These are phyloP conservation scores for Falcaria lacertinaria DNA, from an alignment of 2,888 invertebrate species.

Conservation along the genomic window DNA sequence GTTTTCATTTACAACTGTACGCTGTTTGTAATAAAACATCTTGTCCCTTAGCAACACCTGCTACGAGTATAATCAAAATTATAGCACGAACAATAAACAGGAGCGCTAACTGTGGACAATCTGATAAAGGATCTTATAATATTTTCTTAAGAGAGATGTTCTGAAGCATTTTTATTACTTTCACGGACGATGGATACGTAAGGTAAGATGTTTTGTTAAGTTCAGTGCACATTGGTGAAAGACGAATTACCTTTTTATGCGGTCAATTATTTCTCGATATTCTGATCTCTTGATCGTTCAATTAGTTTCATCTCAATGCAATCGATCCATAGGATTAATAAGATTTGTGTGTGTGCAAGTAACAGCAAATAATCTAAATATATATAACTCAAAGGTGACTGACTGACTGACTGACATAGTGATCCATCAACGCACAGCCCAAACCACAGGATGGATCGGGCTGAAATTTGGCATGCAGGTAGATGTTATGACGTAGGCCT, in stretches of 20 bases:
- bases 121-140: conserved; percentile 9
- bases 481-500: too few relatives aligned
- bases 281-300: not conserved
- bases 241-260: not conserved
- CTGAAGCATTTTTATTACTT: conserved; percentile 5
- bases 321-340: too few relatives aligned
- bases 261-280: not conserved
- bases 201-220: conserved; percentile 1
- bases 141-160: conserved; percentile 6
- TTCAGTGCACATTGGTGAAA: not conserved
- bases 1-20: too few relatives aligned
- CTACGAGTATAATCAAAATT: not conserved
- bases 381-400: too few relatives aligned
- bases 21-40: not conserved
- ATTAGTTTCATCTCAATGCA: too few relatives aligned
- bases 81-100: conserved; percentile 1
- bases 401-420: too few relatives aligned
- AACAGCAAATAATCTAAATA: too few relatives aligned
- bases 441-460: too few relatives aligned
- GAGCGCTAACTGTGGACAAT: conserved; percentile 6
- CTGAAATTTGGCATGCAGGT: too few relatives aligned
- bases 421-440: too few relatives aligned
- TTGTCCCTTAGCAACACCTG: not conserved
- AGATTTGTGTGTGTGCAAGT: too few relatives aligned
- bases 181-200: conserved; percentile 2